A percentile compares a stretch with the other conserved stretches of the same genome.
phyloP scores from a whole-genome alignment of 2,888 invertebrate species.

The Apotomis capreana region DNA sequence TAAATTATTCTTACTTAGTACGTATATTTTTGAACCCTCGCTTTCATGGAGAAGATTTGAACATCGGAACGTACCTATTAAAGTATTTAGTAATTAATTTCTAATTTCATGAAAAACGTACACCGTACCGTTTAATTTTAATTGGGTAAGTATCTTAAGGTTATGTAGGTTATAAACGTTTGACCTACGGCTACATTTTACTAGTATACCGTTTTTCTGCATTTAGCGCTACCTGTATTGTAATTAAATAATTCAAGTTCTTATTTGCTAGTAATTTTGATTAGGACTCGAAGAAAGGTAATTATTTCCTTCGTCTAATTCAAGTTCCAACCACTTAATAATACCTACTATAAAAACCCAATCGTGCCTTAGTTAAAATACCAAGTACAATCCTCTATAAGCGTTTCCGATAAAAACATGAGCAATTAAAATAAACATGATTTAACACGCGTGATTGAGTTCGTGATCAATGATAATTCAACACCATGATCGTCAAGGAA shows the following conservation, averaged over 20 bases:
- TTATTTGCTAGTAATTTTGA: background rate
- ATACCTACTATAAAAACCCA: conserved; percentile 14
- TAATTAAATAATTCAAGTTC: too few relatives aligned
- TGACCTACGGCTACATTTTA: too few relatives aligned
- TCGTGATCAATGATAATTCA: conserved; percentile 20
- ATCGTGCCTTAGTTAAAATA: conserved; percentile 11
- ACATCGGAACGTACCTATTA: too few relatives aligned
- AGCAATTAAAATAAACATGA: conserved; percentile 26
- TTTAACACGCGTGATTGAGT: conserved; percentile 7
- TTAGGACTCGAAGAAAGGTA: background rate
- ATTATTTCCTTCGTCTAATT: background rate
- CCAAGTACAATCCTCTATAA: conserved; percentile 15
- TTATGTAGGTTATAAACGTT: too few relatives aligned
- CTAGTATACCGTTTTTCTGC: too few relatives aligned
- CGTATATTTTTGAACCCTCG: too few relatives aligned
- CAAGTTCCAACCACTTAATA: background rate
- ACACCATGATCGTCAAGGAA: conserved; percentile 13
- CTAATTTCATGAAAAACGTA: too few relatives aligned
- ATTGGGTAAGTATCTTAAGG: too few relatives aligned
- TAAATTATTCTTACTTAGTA: background rate
- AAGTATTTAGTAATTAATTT: too few relatives aligned
- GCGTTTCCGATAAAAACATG: conserved; percentile 21
- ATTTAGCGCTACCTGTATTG: too few relatives aligned
- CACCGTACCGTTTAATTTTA: too few relatives aligned
- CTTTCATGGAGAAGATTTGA: too few relatives aligned